A percentile compares a stretch with the other conserved stretches of the same genome.
Conservation (phyloP, 2,113 vertebrate species). For the Istiophorus platypterus region DNA sequence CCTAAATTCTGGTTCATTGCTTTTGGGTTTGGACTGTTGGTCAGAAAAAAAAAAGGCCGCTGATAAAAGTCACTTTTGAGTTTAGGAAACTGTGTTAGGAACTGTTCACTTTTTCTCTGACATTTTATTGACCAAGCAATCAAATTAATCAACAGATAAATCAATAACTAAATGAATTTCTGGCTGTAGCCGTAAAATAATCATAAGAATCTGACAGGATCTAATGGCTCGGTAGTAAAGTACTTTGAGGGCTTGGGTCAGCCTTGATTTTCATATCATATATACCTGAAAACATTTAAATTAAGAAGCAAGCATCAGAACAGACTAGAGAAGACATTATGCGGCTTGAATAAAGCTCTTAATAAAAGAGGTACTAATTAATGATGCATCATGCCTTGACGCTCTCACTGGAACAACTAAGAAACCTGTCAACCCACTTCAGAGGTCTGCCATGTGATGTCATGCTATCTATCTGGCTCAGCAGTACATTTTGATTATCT, state of each 20-base stretch:
- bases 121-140: neutral
- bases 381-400: conserved; percentile 51
- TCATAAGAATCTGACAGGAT: neutral
- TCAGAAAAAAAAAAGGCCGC: neutral
- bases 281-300: neutral
- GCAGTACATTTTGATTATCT: conserved; percentile 67
- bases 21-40: neutral
- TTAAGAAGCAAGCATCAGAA: conserved; percentile 20
- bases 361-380: conserved; percentile 64
- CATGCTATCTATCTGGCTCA: conserved; percentile 47
- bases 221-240: neutral
- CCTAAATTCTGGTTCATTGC: neutral
- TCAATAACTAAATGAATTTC: neutral
- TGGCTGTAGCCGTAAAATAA: neutral
- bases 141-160: neutral
- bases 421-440: conserved; percentile 61
- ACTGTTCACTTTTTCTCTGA: neutral
- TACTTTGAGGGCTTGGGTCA: neutral
- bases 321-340: conserved; percentile 12
- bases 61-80: neutral
- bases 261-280: neutral
- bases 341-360: conserved; percentile 13
- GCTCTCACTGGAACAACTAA: conserved; percentile 41
- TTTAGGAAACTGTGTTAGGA: neutral
- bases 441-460: conserved; percentile 60